Evolutionary conservation across 2,797 vertebrate species (phyloP).

Genomic region (Sebastes trivittatus): DNA sequence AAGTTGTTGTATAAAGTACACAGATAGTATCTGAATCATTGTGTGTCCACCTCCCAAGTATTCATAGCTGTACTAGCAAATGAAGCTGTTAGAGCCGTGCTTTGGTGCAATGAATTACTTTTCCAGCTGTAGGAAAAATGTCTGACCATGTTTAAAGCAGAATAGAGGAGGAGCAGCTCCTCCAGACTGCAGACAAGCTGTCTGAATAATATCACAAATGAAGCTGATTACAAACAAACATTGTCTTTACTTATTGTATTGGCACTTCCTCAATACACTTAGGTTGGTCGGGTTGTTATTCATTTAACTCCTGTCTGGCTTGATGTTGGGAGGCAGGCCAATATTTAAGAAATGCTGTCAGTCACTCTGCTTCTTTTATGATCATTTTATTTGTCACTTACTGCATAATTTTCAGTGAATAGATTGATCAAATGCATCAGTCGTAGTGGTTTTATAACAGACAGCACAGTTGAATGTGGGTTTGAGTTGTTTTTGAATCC

Average conservation of each 20-base stretch:
- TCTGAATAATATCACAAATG: background rate
- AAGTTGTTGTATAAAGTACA: slow-evolving; percentile 6
- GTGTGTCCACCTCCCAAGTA: background rate
- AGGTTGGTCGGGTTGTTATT: background rate
- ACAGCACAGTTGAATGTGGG: background rate
- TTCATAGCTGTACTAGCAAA: slow-evolving; percentile 6
- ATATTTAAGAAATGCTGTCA: background rate
- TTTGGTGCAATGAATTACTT: slow-evolving; percentile 32
- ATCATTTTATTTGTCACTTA: background rate
- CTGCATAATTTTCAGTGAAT: background rate
- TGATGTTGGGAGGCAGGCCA: background rate
- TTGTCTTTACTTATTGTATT: slow-evolving; percentile 2
- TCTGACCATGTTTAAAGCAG: slow-evolving; percentile 15
- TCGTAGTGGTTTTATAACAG: background rate
- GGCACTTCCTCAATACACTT: background rate
- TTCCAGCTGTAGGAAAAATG: slow-evolving; percentile 35
- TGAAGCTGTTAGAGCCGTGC: background rate
- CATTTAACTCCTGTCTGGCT: background rate
- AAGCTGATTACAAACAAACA: background rate
- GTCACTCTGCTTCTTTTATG: background rate
- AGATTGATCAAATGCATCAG: background rate
- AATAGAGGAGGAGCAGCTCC: slow-evolving; percentile 2
- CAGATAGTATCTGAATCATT: background rate
- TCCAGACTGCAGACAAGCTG: background rate
- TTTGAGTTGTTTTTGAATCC: slow-evolving; percentile 10